Conservation (phyloP, 2,888 invertebrate genomes). For the Ligdia adustata region DNA sequence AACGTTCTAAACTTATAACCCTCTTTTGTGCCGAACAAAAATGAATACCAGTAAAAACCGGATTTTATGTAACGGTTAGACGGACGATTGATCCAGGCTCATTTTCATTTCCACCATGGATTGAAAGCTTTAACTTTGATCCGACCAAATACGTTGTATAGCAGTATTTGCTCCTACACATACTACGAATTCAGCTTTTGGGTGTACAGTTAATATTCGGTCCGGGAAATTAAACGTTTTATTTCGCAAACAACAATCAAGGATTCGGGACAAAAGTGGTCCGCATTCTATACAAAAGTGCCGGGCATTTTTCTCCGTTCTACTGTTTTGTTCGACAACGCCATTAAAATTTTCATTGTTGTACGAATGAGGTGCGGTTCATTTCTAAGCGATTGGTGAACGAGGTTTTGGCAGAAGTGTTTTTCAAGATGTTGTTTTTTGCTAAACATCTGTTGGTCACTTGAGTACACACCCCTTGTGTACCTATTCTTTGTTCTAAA, state of each 20-base stretch:
- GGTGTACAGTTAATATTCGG: slow-evolving; percentile 44
- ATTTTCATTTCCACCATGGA: slow-evolving; percentile 45
- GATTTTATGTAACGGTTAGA: slow-evolving; percentile 38
- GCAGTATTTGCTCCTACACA: slow-evolving; percentile 14
- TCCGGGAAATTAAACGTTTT: slow-evolving; percentile 51
- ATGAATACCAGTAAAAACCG: slow-evolving; percentile 35
- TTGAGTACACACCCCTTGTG: too few relatives aligned
- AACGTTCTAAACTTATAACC: slow-evolving; percentile 32
- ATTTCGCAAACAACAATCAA: slow-evolving; percentile 40
- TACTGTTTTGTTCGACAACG: slow-evolving; percentile 24
- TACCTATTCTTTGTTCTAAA: too few relatives aligned
- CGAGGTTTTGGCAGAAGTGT: neutral
- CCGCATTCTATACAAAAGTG: slow-evolving; percentile 16
- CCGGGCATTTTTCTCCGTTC: slow-evolving; percentile 21
- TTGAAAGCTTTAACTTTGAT: slow-evolving; percentile 49
- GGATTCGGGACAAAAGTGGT: slow-evolving; percentile 19
- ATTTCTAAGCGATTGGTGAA: neutral
- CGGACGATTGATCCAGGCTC: slow-evolving; percentile 38
- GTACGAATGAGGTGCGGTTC: slow-evolving; percentile 4
- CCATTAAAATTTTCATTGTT: slow-evolving; percentile 25
- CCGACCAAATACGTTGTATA: slow-evolving; percentile 43
- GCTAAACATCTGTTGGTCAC: too few relatives aligned
- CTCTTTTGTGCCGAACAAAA: slow-evolving; percentile 25
- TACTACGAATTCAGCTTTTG: slow-evolving; percentile 18
- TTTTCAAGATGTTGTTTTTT: too few relatives aligned